Evolutionary conservation across 1,140 invertebrate genomes (phyloP).

Genomic region (Polyergus mexicanus): DNA sequence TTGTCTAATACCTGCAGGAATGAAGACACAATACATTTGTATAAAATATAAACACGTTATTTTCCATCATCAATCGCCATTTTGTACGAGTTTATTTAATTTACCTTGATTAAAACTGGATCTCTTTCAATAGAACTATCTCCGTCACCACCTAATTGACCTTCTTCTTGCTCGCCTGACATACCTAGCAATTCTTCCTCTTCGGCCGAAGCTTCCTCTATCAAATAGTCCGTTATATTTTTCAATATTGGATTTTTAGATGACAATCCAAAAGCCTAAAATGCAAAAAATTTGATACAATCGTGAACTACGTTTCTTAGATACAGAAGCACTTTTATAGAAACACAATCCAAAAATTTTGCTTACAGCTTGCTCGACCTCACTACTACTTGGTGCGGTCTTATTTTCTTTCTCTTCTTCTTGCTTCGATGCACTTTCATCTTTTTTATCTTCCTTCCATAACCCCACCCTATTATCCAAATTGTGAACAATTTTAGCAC

Average conservation of each 20-base stretch:
- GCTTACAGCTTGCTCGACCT: conserved; percentile 81
- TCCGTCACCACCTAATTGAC: conserved; percentile 86
- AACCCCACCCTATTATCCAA: conserved; percentile 94
- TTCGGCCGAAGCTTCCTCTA: conserved; percentile 99
- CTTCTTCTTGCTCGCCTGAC: conserved; percentile 87
- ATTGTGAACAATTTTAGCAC: conserved; percentile 98
- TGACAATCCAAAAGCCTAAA: conserved; percentile 91
- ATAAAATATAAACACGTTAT: conserved; percentile 2
- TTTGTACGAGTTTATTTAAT: conserved; percentile 9
- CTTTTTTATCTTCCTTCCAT: conserved; percentile 89
- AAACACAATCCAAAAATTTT: conserved; percentile 29
- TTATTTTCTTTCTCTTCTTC: conserved; percentile 76
- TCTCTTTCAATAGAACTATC: conserved; percentile 92
- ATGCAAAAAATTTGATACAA: neutral
- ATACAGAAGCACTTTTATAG: conserved; percentile 10
- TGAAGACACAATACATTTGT: conserved; percentile 5
- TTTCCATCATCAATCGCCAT: neutral
- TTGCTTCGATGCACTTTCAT: conserved; percentile 73
- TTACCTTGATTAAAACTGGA: conserved; percentile 91
- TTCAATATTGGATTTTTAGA: conserved; percentile 98
- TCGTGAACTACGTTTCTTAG: conserved; percentile 3
- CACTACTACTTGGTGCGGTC: conserved; percentile 67
- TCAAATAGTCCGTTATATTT: conserved; percentile 99
- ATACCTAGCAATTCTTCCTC: conserved; percentile 98
- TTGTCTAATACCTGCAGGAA: conserved; percentile 90